Base-by-base conservation (phyloP, 2,888 invertebrate genomes). In the Microctonus hyperodae region DNA sequence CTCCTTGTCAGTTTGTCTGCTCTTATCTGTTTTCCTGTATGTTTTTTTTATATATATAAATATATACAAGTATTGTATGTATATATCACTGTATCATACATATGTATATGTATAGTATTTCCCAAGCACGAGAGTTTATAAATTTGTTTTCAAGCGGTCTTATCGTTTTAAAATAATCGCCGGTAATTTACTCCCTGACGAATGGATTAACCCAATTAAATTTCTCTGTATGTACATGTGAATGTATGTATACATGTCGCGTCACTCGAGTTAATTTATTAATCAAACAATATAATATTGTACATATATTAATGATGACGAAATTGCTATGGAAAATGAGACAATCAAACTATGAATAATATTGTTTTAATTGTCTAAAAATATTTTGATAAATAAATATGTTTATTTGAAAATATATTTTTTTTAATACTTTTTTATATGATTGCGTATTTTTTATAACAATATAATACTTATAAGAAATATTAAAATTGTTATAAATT, bases 141-240 rank as follows among this genome's bases (percentile, higher is more conserved):
- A 60, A 60, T 60, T 60, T 20, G 35, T 60, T 60, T 35, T 60
- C 44, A 60, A 60, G 50, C 7, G 50, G 23, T 51, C 31, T 62
- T 62, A 69, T 68, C 64, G 23, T 58, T 63, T 37, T 58, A 40
- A 50, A 40, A 64, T 69, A 65, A 67, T 69, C 67, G 60, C 37
- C 58, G 48, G 50, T 65, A 67, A 69, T 71, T 69, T 67, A 69
- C 53, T 25, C 64, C 64, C 61, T 50, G 10, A 40, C 53, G 35
- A 67, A 65, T 56, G 69, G 66, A 71, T 71, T 71, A 71, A 65
- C 71, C 69, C 69, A 70, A 69, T 71, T 71, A 67, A 61, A 61
- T 56, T 61, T 23, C 35, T 33, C 44, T 9, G n/a, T 25, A 35
- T 44, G 44, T 28, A 57, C 20, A 57, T 22, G 37, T 11, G 40